Evolutionary conservation across 2,888 invertebrate genomes (phyloP), one percentile per base, ranked within the genome.

Genomic region (Drosophila nr. perissopoda): DNA sequence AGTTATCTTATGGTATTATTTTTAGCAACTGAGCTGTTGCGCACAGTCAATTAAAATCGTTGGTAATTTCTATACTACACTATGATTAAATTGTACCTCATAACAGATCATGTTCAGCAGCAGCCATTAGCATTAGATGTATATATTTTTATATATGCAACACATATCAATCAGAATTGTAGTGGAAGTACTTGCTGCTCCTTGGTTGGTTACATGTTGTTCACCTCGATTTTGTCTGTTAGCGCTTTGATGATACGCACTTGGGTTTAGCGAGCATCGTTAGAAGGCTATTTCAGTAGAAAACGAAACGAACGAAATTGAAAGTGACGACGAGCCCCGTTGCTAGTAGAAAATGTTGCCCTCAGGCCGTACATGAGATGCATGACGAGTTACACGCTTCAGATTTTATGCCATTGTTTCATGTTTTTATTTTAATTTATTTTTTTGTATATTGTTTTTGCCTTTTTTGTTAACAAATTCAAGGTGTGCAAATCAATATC

Each of bases 381-480:
- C 78, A 83, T 64, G 72, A 76, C 71, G 48, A 38, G 49, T 78
- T 83, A 75, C 81, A 74, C 70, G 72, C 69, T 65, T 74, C 58
- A 75, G 59, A 80, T 76, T 63, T 72, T 71, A 54, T 69, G 74
- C 77, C 75, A 77, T 87, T 87, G 87, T 88, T 82, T 85, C 53
- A 58, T 69, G 54, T 60, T 52, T 52, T 25, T 25, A 45, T 63
- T 61, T 72, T 49, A 59, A 56, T 68, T 51, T 18, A 4, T 21
- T 45, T 29, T 45, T 66, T 45, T 64, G 62, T 73, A 49, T 36
- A 65, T 76, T 72, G 72, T 48, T 85, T 73, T 85, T 80, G 69
- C 85, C 85, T 87, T 89, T 89, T 86, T 89, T 80, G 85, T 82
- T 75, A 68, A 78, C 73, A 64, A 69, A 68, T 73, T 89, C 85